Evolutionary conservation across 2,113 vertebrate genomes (phyloP).

Genomic region (Holacanthus passer): DNA sequence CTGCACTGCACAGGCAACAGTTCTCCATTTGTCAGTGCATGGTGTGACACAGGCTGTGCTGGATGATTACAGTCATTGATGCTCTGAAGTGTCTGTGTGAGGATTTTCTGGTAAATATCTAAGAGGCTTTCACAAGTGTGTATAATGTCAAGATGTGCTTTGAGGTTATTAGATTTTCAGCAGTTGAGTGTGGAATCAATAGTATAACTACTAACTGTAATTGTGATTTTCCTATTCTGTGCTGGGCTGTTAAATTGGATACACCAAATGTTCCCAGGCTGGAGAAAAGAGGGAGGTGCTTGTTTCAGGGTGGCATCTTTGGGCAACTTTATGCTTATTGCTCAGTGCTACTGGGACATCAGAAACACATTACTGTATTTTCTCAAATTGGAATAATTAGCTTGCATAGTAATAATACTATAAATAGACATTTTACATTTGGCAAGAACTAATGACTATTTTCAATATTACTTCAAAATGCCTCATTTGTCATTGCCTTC

Average conservation of each 20-base stretch:
- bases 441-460: background rate
- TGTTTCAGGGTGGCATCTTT: background rate
- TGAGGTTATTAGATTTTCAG: background rate
- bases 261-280: background rate
- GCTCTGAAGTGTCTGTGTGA: background rate
- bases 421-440: background rate
- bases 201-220: background rate
- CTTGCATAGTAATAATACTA: background rate
- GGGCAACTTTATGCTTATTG: conserved; percentile 25
- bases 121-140: conserved; percentile 1
- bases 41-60: conserved; percentile 8
- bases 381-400: background rate
- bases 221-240: background rate
- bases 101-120: background rate
- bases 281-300: background rate
- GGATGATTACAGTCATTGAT: background rate
- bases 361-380: background rate
- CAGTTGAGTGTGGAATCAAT: background rate
- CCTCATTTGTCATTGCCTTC: too few relatives aligned
- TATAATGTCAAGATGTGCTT: conserved; percentile 9
- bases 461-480: background rate
- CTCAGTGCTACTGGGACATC: background rate
- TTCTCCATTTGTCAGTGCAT: background rate
- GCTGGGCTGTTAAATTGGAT: background rate
- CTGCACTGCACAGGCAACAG: conserved; percentile 30